Evolutionary conservation across 2,113 vertebrate genomes (phyloP), one percentile per base, ranked within the genome.

Genomic region (Xenopus borealis): DNA sequence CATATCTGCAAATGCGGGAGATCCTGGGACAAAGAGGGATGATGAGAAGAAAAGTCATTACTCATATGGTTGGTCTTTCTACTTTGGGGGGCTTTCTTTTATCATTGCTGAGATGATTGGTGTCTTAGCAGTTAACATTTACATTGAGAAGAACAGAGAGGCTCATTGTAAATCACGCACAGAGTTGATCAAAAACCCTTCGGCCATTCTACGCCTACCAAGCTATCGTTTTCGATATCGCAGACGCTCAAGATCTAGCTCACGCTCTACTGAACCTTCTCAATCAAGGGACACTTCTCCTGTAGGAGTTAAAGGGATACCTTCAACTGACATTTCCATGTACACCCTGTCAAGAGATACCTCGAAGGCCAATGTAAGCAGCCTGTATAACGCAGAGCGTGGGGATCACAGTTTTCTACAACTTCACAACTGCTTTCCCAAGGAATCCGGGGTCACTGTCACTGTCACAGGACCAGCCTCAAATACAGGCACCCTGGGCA

Each of bases 11-110:
- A 95, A 95, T 18, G 82, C 95, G 65, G 95, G 95, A 13, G 95
- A 97, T 85, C 95, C 95, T 74, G 94, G 94, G 65, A 93, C 93
- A 0, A 95, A 93, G 83, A 93, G 94, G 69, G 94, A 96, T 23
- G 95, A 96, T 81, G 94, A 96, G 80, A 95, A 94, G 85, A 96
- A 96, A 81, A 94, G 89, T 91, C 94, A 97, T 83, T 97, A 97
- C 84, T 96, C 94, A 3, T 96, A 97, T 23, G 95, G 95, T 81
- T 97, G 95, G 95, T 95, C 94, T 81, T 97, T 97, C 87, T 97
- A 97, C 84, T 97, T 96, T 30, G 95, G 94, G 44, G 95, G 94
- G 16, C 92, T 97, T 80, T 96, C 94, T 16, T 97, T 96, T 88
- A 95, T 97, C 84, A 91, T 97, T 89, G 94, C 95, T 0, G 95